Percentiles rank a stretch among this genome's conserved stretches.
These are phyloP conservation scores for Zygogramma bicolorata DNA, from an alignment of 2,888 invertebrate species.

Conservation along the genomic window DNA sequence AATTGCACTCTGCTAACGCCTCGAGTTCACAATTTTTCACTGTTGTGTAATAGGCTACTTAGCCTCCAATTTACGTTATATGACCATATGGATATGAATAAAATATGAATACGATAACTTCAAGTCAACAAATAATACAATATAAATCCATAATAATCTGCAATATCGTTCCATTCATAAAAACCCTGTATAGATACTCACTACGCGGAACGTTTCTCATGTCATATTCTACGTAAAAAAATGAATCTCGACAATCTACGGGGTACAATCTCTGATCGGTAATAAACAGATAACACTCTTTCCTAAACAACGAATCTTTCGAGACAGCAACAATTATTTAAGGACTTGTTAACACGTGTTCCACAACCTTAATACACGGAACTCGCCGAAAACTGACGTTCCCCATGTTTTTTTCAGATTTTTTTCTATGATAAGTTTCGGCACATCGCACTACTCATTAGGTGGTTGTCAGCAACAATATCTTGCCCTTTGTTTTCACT, in stretches of 20 bases:
- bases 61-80: no score
- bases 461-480: slow-evolving; percentile 41
- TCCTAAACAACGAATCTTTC: not conserved
- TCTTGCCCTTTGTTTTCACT: slow-evolving; percentile 43
- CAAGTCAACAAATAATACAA: no score
- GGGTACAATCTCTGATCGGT: not conserved
- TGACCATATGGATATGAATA: no score
- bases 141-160: no score
- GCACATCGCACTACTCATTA: slow-evolving; percentile 45
- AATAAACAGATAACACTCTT: not conserved
- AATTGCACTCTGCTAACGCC: no score
- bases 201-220: not conserved
- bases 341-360: slow-evolving; percentile 49
- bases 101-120: no score
- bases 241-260: not conserved
- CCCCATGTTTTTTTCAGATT: slow-evolving; percentile 37
- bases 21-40: no score
- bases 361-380: slow-evolving; percentile 37
- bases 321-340: slow-evolving; percentile 48
- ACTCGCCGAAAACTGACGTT: slow-evolving; percentile 38
- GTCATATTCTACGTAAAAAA: not conserved
- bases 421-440: slow-evolving; percentile 32
- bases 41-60: no score
- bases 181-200: not conserved
- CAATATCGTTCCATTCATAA: no score